Evolutionary conservation across 2,888 invertebrate species (phyloP).

Genomic region (Sarcophaga subvicina): DNA sequence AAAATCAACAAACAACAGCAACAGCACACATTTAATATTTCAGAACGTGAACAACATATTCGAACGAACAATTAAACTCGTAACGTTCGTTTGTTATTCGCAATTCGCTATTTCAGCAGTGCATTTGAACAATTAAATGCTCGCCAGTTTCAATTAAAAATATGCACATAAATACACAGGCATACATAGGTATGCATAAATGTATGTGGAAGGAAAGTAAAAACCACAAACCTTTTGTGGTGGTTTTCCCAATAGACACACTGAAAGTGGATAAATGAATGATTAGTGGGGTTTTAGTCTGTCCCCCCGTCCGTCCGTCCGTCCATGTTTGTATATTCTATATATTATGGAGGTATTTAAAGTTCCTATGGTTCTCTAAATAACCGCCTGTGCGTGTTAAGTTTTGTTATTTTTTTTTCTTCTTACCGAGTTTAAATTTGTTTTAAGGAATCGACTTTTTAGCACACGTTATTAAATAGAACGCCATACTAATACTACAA

Average conservation of each 20-base stretch:
- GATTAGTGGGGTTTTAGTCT: neutral
- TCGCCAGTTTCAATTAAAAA: constrained; percentile 67
- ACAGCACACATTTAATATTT: neutral
- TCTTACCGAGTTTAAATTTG: constrained; percentile 12
- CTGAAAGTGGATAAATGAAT: neutral
- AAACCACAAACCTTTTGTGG: constrained; percentile 51
- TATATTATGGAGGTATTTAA: constrained; percentile 33
- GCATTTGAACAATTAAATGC: constrained; percentile 58
- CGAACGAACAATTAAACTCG: constrained; percentile 61
- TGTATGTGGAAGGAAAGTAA: neutral
- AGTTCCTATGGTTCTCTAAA: constrained; percentile 9
- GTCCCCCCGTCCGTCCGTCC: neutral
- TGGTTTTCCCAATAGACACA: constrained; percentile 54
- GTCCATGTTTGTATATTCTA: constrained; percentile 12
- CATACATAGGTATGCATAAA: neutral
- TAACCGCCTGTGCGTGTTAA: constrained; percentile 52
- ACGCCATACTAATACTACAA: neutral
- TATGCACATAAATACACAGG: constrained; percentile 32
- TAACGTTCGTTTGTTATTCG: constrained; percentile 30
- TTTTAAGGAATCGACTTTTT: constrained; percentile 38
- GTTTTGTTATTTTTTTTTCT: constrained; percentile 25
- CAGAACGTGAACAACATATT: constrained; percentile 44
- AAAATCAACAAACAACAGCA: neutral
- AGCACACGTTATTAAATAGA: constrained; percentile 22
- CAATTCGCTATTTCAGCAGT: constrained; percentile 18